phyloP scores from a whole-genome alignment of 2,797 vertebrate genomes.

The Brachyrhaphis roseni region DNA sequence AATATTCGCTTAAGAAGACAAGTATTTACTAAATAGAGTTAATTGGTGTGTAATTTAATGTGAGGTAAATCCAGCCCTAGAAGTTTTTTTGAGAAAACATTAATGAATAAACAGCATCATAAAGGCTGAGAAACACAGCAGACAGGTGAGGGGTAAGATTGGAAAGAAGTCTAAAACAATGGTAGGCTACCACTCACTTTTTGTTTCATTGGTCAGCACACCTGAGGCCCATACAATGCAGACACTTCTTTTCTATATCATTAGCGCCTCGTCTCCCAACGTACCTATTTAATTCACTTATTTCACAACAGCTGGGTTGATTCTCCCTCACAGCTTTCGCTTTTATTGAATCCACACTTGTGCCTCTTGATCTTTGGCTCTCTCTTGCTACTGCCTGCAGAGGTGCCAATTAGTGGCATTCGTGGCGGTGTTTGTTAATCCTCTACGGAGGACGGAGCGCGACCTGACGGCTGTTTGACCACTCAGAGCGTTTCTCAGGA shows the following conservation, averaged over 20 bases:
- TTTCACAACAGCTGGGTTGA: constrained; percentile 73
- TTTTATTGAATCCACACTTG: constrained; percentile 55
- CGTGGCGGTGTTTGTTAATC: constrained; percentile 78
- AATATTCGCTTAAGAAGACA: neutral
- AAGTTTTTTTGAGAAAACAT: neutral
- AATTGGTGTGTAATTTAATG: neutral
- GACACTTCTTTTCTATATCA: constrained; percentile 14
- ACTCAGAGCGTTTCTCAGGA: constrained; percentile 51
- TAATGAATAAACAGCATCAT: neutral
- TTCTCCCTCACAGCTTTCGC: constrained; percentile 59
- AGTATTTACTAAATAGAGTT: neutral
- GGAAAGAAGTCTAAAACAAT: neutral
- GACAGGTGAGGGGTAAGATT: neutral
- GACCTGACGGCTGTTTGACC: constrained; percentile 57
- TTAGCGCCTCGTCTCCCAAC: constrained; percentile 1
- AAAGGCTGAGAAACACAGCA: neutral
- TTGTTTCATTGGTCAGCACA: constrained; percentile 1
- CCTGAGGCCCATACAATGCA: constrained; percentile 7
- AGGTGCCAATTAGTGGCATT: constrained; percentile 88
- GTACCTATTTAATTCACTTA: constrained; percentile 47
- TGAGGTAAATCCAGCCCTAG: neutral
- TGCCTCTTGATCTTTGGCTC: constrained; percentile 80
- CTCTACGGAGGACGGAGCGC: constrained; percentile 61
- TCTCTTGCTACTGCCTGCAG: constrained; percentile 79
- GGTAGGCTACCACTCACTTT: neutral